Base-by-base conservation (phyloP, 2,888 invertebrate genomes). In the Rambutsinella grinnellia region DNA sequence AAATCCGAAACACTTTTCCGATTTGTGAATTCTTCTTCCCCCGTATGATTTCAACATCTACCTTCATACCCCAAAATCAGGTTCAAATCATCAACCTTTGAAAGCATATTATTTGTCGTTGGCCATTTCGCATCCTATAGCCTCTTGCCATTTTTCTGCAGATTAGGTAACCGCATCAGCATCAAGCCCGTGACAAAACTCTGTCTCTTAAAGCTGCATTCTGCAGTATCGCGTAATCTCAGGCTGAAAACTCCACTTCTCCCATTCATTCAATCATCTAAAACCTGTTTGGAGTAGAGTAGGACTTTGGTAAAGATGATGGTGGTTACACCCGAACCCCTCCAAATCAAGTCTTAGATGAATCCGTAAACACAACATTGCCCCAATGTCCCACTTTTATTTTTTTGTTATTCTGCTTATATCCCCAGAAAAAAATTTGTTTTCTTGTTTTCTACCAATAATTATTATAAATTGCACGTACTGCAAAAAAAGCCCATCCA, bases 401-500 rank as follows among this genome's bases (percentile, higher is more conserved):
- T 53, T 68, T 68, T 60, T 46, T 44, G 44, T 6, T 28, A 36
- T 36, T 36, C 36, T 5, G 36, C 36, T 8, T 8, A 13, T 36
- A n/a, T n/a, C n/a, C n/a, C n/a, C n/a, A 57, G 46, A 49, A 57
- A 63, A 36, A 62, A 67, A 56, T 44, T 17, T 60, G 8, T 23
- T 71, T 63, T 72, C 61, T 58, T 65, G 58, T 58, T 72, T 65
- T 72, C 65, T 26, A 17, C 56, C 72, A 58, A 72, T 72, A 72
- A 72, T 72, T 72, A 72, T 65, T 72, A 72, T 72, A 65, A 72
- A 72, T 72, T 65, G 71, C 71, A 63, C 63, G 71, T 71, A 71
- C 27, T 26, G 26, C 2, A 27, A 23, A 57, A 57, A n/a, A 5
- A 36, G n/a, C 56, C 6, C 70, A 62, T 57, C 47, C 71, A 60